Conservation (phyloP, 2,888 invertebrate genomes). For the Eurytoma adleriae region DNA sequence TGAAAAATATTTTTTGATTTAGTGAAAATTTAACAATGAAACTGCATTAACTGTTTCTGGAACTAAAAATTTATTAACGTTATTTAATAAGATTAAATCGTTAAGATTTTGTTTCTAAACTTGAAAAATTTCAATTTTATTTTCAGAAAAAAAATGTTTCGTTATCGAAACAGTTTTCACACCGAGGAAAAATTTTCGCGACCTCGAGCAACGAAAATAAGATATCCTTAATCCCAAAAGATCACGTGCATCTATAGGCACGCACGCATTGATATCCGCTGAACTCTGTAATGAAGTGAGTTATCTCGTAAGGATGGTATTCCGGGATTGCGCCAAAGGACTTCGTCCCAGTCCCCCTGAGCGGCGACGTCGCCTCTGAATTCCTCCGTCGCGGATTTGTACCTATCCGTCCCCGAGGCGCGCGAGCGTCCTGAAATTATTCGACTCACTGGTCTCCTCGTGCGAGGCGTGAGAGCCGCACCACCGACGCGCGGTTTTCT, state of each 20-base stretch:
- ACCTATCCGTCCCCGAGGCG: not conserved
- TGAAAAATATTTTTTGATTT: too few species aligned
- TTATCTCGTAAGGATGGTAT: slow-evolving; percentile 24
- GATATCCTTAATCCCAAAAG: not conserved
- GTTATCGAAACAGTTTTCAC: slow-evolving; percentile 28
- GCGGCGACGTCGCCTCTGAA: too few species aligned
- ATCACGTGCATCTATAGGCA: not conserved
- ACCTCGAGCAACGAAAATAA: not conserved
- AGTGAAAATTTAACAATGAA: too few species aligned
- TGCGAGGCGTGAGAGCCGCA: slow-evolving; percentile 45
- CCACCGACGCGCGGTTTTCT: slow-evolving; percentile 55
- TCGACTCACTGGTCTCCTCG: slow-evolving; percentile 62
- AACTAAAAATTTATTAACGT: too few species aligned
- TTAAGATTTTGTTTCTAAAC: too few species aligned
- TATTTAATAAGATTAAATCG: too few species aligned
- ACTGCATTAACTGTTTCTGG: too few species aligned
- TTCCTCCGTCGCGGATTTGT: slow-evolving; percentile 13
- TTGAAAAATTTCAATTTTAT: too few species aligned
- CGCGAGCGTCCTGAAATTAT: slow-evolving; percentile 62
- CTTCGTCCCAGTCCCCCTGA: too few species aligned
- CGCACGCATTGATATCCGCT: slow-evolving; percentile 27
- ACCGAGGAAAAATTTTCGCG: slow-evolving; percentile 29
- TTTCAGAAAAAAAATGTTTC: too few species aligned
- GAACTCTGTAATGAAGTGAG: slow-evolving; percentile 39
- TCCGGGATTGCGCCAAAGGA: not conserved